Evolutionary conservation across 2,113 vertebrate genomes (phyloP).

Genomic region (Platichthys stellatus): DNA sequence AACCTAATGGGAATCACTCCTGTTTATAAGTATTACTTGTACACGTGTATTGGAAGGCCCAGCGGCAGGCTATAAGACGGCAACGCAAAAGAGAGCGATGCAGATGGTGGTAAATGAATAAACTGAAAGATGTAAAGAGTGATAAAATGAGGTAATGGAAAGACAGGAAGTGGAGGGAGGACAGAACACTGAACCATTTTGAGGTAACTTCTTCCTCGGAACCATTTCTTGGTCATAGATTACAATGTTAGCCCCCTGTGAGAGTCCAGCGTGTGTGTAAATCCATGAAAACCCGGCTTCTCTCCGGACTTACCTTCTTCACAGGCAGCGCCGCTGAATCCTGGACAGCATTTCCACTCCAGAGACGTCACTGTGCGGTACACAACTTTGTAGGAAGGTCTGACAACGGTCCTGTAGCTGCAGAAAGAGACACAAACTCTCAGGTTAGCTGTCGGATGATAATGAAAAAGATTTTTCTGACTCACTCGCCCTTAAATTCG

Average conservation of each 20-base stretch:
- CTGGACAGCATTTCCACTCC: constrained; percentile 95
- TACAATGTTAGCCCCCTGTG: too few species aligned
- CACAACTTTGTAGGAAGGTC: constrained; percentile 90
- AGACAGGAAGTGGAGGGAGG: not conserved
- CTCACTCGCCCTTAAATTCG: not conserved
- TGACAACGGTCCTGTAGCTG: constrained; percentile 90
- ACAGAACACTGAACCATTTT: not conserved
- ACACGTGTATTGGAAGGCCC: constrained; percentile 15
- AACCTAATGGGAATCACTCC: constrained; percentile 60
- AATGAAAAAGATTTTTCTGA: not conserved
- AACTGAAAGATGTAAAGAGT: not conserved
- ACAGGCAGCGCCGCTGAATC: constrained; percentile 86
- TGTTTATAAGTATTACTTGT: constrained; percentile 44
- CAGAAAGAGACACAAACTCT: constrained; percentile 53
- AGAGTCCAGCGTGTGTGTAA: too few species aligned
- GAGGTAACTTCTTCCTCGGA: too few species aligned
- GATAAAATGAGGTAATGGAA: constrained; percentile 8
- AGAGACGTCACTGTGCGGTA: constrained; percentile 91
- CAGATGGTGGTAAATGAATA: not conserved
- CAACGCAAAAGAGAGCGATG: constrained; percentile 6
- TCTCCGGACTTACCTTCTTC: constrained; percentile 85
- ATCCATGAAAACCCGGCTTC: not conserved
- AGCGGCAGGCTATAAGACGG: constrained; percentile 21
- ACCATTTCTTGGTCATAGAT: too few species aligned
- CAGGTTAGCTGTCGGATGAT: not conserved